Conservation (phyloP, 2,888 invertebrate species). For the Tridacna gigas region DNA sequence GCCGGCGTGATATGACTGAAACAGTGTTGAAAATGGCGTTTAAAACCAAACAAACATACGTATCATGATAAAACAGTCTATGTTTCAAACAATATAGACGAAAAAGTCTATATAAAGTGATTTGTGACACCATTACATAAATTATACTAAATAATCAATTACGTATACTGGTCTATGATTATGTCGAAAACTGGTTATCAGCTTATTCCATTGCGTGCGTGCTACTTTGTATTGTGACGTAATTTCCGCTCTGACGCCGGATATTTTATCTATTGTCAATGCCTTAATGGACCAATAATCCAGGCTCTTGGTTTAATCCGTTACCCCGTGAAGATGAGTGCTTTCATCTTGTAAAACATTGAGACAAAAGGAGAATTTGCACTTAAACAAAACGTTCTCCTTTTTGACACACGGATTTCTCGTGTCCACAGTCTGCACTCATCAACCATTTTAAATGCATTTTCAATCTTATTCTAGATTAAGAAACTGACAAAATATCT, state of each 20-base stretch:
- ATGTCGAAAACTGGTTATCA: background rate
- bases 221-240: background rate
- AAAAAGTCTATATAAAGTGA: no score
- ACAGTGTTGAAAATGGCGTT: background rate
- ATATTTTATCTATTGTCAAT: background rate
- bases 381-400: background rate
- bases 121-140: no score
- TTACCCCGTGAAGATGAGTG: no score
- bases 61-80: background rate
- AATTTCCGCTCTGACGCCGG: background rate
- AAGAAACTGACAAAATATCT: no score
- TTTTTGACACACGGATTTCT: background rate
- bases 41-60: background rate
- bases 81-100: no score
- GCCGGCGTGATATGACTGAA: background rate
- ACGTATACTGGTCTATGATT: no score
- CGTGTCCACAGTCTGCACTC: background rate
- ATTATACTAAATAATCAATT: no score
- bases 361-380: background rate
- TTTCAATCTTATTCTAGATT: no score
- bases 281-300: no score
- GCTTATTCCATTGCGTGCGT: background rate
- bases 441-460: no score
- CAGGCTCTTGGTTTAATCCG: no score
- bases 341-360: background rate